Conservation (phyloP, 1,140 invertebrate species). For the Rhopalosiphum padi region DNA sequence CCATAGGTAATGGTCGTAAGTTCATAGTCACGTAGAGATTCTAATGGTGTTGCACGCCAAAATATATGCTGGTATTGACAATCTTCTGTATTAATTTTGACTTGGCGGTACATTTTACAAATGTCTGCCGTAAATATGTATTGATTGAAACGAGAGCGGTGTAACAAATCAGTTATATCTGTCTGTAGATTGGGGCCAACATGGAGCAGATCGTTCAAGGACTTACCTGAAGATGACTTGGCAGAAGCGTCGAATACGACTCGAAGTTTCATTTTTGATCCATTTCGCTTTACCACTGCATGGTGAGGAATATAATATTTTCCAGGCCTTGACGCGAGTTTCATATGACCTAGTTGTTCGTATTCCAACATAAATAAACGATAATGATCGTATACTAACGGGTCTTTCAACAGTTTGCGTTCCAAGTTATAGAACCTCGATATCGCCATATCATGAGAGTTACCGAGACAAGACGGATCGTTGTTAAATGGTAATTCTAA, state of each 20-base stretch:
- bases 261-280: conserved; percentile 61
- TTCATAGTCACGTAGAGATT: background rate
- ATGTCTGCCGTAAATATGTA: background rate
- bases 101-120: conserved; percentile 50
- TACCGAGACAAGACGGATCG: background rate
- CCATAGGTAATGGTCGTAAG: background rate
- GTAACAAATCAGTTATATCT: conserved; percentile 62
- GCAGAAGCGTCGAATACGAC: conserved; percentile 63
- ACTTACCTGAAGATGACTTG: conserved; percentile 59
- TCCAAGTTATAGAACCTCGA: background rate
- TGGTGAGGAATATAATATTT: conserved; percentile 59
- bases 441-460: background rate
- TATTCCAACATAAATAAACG: conserved; percentile 60
- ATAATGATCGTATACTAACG: conserved; percentile 57
- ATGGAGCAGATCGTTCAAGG: conserved; percentile 63
- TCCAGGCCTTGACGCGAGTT: background rate
- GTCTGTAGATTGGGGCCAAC: conserved; percentile 60
- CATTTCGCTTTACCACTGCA: conserved; percentile 36
- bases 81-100: background rate
- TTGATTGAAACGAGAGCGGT: conserved; percentile 60
- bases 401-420: background rate
- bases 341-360: background rate
- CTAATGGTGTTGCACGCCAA: background rate
- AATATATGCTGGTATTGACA: conserved; percentile 20
- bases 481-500: background rate